phyloP scores from a whole-genome alignment of 2,888 invertebrate species.

The Megastigmus dorsalis region DNA sequence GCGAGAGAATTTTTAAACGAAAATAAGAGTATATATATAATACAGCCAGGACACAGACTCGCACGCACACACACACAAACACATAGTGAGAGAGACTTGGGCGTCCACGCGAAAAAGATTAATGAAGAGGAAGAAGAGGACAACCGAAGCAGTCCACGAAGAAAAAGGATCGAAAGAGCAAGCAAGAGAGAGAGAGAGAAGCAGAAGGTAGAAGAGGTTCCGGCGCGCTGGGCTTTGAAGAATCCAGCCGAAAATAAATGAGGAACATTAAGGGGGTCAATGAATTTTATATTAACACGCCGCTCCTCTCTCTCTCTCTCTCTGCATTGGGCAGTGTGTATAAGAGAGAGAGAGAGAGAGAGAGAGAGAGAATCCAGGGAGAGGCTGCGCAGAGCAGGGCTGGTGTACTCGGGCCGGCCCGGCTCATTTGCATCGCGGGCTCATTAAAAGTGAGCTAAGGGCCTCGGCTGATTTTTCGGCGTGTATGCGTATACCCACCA shows the following conservation, averaged over 20 bases:
- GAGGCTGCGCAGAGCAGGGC: too few species aligned
- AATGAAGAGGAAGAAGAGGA: constrained; percentile 31
- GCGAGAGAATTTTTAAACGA: constrained; percentile 36
- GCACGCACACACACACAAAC: background rate
- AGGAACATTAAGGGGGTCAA: constrained; percentile 49
- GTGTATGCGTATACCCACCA: too few species aligned
- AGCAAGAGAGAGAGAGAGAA: background rate
- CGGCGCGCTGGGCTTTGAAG: constrained; percentile 30
- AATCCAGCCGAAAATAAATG: constrained; percentile 49
- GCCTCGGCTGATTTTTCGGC: background rate
- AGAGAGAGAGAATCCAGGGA: background rate
- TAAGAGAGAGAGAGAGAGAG: too few species aligned
- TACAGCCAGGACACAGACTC: background rate
- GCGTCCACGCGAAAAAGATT: constrained; percentile 35
- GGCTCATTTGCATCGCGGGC: constrained; percentile 48
- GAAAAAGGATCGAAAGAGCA: constrained; percentile 5
- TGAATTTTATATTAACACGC: constrained; percentile 49
- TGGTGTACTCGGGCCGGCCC: background rate
- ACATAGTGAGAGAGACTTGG: too few species aligned
- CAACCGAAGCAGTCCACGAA: background rate
- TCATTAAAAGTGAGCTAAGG: constrained; percentile 41
- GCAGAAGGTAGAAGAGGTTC: background rate
- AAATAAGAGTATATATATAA: constrained; percentile 24
- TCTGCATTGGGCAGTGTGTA: too few species aligned
- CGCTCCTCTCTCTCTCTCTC: too few species aligned